Base-by-base conservation (phyloP, 2,888 invertebrate species). In the Zygogramma bicolorata region DNA sequence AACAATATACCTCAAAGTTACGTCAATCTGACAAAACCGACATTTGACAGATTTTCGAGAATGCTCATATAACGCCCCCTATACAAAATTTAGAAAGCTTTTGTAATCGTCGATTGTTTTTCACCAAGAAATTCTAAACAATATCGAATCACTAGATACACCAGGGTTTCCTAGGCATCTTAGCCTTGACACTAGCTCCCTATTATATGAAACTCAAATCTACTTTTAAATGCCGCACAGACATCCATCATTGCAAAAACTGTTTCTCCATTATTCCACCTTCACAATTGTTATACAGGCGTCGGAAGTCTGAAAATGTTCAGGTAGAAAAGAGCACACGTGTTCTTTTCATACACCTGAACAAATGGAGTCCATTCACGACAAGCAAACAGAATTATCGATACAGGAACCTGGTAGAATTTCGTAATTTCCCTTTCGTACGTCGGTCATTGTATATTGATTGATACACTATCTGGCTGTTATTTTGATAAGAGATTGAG, bases 331-430 rank as follows among this genome's bases (percentile, higher is more conserved):
- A 53, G 27, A 1, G 53, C 27, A 53, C 53, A 53, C 53, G 53
- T 53, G 53, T 53, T 53, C 53, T 15, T n/a, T 53, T 53, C 53
- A 53, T 53, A 53, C 27, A 53, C 27, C 27, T 27, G 27, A 53
- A 22, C 25, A 27, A 53, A 53, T 25, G 53, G 15, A 25, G 27
- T 25, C 25, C 27, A 13, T 53, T 53, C 53, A 53, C 27, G 53
- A 1, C n/a, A n/a, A 53, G 46, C 63, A 63, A 63, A 63, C 13
- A 63, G n/a, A 29, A 31, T 63, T 63, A 63, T 63, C 63, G n/a
- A 25, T 18, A 63, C 63, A 63, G 42, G 27, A 63, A 63, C 46
- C 18, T 2, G 10, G 13, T 3, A n/a, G 53, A 53, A 53, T 53
- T 25, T 53, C 13, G 15, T 53, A 53, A 53, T 53, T 53, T 53